Evolutionary conservation across 2,888 invertebrate genomes (phyloP).

Genomic region (Trilocha varians): DNA sequence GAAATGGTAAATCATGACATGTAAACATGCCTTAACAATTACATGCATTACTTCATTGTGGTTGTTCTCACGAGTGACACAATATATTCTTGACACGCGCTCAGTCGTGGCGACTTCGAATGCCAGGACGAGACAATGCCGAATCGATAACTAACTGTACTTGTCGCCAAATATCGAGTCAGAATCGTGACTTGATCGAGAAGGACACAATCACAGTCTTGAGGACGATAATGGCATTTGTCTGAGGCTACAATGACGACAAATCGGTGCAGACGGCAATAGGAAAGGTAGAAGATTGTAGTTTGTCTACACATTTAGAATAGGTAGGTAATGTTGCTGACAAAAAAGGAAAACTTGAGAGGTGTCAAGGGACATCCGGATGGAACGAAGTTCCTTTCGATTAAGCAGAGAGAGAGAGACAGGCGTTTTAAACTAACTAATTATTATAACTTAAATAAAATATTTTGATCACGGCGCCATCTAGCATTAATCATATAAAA

Average conservation of each 20-base stretch:
- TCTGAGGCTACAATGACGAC: background rate
- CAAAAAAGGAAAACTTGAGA: too few relatives aligned
- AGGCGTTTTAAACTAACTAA: too few relatives aligned
- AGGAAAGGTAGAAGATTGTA: too few relatives aligned
- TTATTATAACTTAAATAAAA: too few relatives aligned
- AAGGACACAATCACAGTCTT: conserved; percentile 19
- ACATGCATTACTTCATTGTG: conserved; percentile 37
- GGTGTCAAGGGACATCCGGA: too few relatives aligned
- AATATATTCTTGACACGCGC: conserved; percentile 53
- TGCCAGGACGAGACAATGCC: conserved; percentile 58
- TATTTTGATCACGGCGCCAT: too few relatives aligned
- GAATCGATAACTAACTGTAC: conserved; percentile 67
- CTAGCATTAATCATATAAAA: too few relatives aligned
- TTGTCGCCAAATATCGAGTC: conserved; percentile 50
- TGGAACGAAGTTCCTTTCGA: too few relatives aligned
- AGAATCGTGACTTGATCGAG: conserved; percentile 26
- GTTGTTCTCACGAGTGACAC: conserved; percentile 52
- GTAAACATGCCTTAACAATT: conserved; percentile 21
- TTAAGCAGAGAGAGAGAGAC: too few relatives aligned
- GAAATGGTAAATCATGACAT: background rate
- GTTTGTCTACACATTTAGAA: too few relatives aligned
- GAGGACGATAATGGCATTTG: conserved; percentile 1
- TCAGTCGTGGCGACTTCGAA: conserved; percentile 32
- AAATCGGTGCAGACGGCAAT: background rate
- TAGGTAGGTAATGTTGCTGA: too few relatives aligned